Evolutionary conservation across 2,113 vertebrate species (phyloP).

Genomic region (Catharus bicknelli): DNA sequence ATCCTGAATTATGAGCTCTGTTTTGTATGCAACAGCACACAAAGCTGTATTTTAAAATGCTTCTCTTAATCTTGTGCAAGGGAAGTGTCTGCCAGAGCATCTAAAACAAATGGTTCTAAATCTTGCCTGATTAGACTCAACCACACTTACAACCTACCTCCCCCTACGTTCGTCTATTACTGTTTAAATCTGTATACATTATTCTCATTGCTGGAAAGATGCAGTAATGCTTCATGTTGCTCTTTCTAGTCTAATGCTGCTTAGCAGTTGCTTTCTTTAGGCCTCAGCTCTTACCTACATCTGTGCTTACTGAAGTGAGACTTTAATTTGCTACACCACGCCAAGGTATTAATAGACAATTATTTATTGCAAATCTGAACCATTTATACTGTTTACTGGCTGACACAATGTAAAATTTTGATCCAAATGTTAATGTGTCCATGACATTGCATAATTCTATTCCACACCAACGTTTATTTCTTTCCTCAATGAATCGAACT

Average conservation of each 20-base stretch:
- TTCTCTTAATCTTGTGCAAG: constrained; percentile 4
- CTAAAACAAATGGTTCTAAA: constrained; percentile 33
- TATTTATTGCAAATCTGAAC: constrained; percentile 89
- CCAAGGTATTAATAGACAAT: constrained; percentile 88
- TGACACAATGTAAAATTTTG: constrained; percentile 86
- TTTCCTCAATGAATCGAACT: constrained; percentile 73
- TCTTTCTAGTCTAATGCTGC: constrained; percentile 26
- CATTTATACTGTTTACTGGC: constrained; percentile 86
- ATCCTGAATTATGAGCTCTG: constrained; percentile 19
- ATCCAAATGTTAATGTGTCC: constrained; percentile 90
- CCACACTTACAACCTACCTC: neutral
- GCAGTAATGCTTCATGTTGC: neutral
- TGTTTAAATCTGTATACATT: neutral
- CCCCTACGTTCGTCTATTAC: neutral
- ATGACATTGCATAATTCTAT: constrained; percentile 83
- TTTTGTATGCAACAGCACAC: constrained; percentile 6
- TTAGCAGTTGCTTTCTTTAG: constrained; percentile 54
- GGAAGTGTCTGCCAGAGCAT: neutral
- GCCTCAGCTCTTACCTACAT: constrained; percentile 72
- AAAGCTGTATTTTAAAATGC: constrained; percentile 10
- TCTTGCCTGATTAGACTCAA: constrained; percentile 16
- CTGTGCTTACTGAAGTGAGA: constrained; percentile 82
- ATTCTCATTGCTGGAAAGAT: constrained; percentile 1
- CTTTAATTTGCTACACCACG: constrained; percentile 86
- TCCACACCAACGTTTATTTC: constrained; percentile 72